Conservation (phyloP, 2,797 vertebrate species). For the Cheirogaleus major region DNA sequence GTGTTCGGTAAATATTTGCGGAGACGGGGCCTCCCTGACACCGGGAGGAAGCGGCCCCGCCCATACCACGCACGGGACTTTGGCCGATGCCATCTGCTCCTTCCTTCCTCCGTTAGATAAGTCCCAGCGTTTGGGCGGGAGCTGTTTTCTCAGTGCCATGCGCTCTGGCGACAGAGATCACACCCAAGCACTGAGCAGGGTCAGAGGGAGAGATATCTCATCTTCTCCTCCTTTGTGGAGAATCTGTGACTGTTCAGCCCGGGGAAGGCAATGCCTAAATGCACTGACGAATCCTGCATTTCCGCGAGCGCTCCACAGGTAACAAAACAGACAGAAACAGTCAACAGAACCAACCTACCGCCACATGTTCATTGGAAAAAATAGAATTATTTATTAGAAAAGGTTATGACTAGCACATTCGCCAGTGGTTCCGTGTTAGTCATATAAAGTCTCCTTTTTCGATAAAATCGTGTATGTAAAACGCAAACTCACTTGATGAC, state of each 20-base stretch:
- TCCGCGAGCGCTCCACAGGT: not conserved
- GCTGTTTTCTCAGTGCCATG: fast-evolving
- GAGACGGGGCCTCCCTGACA: fast-evolving
- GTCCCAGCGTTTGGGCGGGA: fast-evolving
- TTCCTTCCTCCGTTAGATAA: not conserved
- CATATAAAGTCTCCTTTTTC: not conserved
- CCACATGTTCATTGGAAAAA: not conserved
- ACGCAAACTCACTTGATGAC: not conserved
- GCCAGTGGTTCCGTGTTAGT: not conserved
- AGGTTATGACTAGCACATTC: not conserved
- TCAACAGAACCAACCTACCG: fast-evolving
- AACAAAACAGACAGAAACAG: not conserved
- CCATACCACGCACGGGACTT: fast-evolving
- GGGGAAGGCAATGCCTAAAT: no score
- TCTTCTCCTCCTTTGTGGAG: not conserved
- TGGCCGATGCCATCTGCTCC: not conserved
- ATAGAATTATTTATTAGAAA: not conserved
- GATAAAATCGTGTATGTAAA: not conserved
- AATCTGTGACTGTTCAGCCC: not conserved
- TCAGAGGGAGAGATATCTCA: fast-evolving
- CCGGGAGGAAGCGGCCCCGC: fast-evolving
- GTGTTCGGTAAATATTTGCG: not conserved
- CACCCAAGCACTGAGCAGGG: fast-evolving
- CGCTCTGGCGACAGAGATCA: not conserved
- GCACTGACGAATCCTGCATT: fast-evolving